Conservation (phyloP, 2,888 invertebrate species). For the Gerris lacustris region DNA sequence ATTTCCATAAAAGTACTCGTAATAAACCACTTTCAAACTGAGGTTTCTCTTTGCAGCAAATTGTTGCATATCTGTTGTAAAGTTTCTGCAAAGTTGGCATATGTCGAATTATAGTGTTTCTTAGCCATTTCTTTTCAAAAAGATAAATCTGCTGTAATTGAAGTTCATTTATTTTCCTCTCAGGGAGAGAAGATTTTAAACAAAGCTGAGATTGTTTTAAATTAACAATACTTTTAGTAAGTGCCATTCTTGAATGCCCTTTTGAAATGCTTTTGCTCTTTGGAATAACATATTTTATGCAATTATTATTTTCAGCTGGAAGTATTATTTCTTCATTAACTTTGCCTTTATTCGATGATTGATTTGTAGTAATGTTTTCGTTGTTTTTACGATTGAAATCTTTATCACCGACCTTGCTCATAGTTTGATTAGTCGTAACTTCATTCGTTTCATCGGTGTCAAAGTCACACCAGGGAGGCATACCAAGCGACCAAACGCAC, state of each 20-base stretch:
- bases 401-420: neutral
- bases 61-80: conserved; percentile 21
- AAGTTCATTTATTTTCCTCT: neutral
- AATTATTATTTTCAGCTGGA: neutral
- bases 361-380: neutral
- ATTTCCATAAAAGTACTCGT: conserved; percentile 22
- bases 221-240: too few species aligned
- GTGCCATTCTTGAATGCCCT: neutral
- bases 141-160: neutral
- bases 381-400: neutral
- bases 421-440: neutral
- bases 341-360: too few species aligned
- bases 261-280: neutral
- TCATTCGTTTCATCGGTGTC: neutral
- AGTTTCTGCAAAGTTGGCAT: conserved; percentile 18
- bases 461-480: neutral
- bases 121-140: conserved; percentile 21
- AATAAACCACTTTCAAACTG: conserved; percentile 19
- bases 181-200: neutral
- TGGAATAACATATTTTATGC: neutral
- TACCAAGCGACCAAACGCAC: neutral
- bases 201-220: too few species aligned
- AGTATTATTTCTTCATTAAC: too few species aligned
- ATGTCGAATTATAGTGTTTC: conserved; percentile 18
- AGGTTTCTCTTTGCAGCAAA: conserved; percentile 12